phyloP scores from a whole-genome alignment of 1,140 invertebrate species.

The Lasioglossum baleicum region DNA sequence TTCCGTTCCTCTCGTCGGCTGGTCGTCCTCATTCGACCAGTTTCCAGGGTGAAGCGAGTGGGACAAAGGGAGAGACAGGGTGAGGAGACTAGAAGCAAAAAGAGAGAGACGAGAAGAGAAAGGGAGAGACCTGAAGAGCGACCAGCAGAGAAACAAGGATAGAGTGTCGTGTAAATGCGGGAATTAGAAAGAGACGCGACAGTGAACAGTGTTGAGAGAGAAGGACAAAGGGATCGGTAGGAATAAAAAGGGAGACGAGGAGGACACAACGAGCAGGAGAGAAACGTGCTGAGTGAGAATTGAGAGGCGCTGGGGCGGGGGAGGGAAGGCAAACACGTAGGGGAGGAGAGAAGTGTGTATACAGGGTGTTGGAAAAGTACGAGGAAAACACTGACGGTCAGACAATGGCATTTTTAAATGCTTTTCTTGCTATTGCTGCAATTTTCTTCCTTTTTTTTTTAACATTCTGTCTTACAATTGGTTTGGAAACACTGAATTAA shows the following conservation, averaged over 20 bases:
- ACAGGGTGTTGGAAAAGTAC: conserved; percentile 26
- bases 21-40: conserved; percentile 41
- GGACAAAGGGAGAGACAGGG: conserved; percentile 14
- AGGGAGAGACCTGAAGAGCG: conserved; percentile 4
- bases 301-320: conserved; percentile 1
- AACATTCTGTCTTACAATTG: too few species aligned
- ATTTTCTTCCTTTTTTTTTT: too few species aligned
- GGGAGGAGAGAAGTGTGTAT: not conserved
- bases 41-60: conserved; percentile 15
- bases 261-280: conserved; percentile 6
- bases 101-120: not conserved
- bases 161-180: not conserved
- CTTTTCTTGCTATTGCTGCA: too few species aligned
- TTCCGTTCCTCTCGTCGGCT: conserved; percentile 5
- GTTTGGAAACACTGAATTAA: too few species aligned
- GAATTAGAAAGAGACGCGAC: not conserved
- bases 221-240: not conserved
- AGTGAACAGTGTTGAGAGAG: too few species aligned
- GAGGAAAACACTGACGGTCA: not conserved
- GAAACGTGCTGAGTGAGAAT: conserved; percentile 2
- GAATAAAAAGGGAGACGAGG: conserved; percentile 36
- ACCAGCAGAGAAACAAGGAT: not conserved
- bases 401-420: too few species aligned
- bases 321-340: not conserved
- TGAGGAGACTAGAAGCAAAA: conserved; percentile 3